Percentiles rank a stretch among this genome's conserved stretches.
These are phyloP conservation scores for Polietes domitor DNA, from an alignment of 2,888 invertebrate species.

Conservation along the genomic window DNA sequence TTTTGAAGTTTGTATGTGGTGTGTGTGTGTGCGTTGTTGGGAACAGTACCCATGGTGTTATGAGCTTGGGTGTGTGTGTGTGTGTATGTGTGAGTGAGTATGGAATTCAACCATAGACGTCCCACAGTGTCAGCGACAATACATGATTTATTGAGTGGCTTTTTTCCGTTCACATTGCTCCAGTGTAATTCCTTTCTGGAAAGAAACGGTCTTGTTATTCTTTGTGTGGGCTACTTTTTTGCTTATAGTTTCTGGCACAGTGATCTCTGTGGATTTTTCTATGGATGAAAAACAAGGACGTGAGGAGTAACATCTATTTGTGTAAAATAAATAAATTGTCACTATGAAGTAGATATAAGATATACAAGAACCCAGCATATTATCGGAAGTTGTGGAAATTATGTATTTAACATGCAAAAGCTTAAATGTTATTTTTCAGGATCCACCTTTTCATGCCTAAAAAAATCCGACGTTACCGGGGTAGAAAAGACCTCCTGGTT, in stretches of 20 bases:
- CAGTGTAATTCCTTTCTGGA: conserved; percentile 16
- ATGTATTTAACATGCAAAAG: no score
- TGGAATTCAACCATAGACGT: conserved; percentile 38
- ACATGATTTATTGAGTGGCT: conserved; percentile 28
- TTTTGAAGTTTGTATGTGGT: conserved; percentile 28
- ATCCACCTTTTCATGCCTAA: no score
- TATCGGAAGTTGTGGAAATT: no score
- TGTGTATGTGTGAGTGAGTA: background rate
- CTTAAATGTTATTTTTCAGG: no score
- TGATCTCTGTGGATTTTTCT: background rate
- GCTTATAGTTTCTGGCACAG: background rate
- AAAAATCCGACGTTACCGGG: no score
- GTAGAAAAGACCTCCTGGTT: no score
- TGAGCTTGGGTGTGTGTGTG: background rate
- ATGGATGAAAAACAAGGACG: no score
- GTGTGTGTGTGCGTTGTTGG: background rate
- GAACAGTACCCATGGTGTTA: background rate
- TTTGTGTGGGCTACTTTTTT: background rate
- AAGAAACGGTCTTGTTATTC: background rate
- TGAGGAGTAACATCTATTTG: no score
- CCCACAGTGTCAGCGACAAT: conserved; percentile 32
- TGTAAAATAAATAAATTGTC: no score
- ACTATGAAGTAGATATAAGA: no score
- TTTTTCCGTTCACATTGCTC: conserved; percentile 4
- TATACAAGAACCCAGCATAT: no score